Percentiles rank a stretch among this genome's conserved stretches.
These are phyloP conservation scores for Tetragnatha versicolor DNA, from an alignment of 1,140 invertebrate species.

Conservation along the genomic window DNA sequence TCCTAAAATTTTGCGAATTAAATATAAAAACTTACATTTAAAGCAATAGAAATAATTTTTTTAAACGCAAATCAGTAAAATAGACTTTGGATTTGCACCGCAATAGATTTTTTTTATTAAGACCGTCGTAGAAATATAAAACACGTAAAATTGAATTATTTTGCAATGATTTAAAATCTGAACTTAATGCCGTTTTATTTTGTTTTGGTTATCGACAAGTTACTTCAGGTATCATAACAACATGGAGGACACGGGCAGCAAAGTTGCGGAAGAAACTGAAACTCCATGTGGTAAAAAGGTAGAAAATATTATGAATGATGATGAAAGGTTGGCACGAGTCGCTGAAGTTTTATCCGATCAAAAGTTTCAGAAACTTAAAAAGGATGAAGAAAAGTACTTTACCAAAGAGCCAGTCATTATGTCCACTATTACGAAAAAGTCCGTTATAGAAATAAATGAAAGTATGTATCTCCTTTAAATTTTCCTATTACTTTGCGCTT, in stretches of 20 bases:
- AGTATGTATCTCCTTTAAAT: no score
- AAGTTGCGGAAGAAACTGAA: not conserved
- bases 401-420: not conserved
- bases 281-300: conserved; percentile 8
- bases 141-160: no score
- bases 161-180: no score
- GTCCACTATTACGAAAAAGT: no score
- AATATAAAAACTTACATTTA: no score
- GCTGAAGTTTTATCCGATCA: conserved; percentile 31
- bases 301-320: conserved; percentile 38
- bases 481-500: no score
- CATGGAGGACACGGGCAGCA: conserved; percentile 21
- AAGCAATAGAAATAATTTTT: no score
- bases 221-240: conserved; percentile 7
- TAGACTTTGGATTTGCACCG: no score
- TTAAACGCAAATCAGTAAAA: no score
- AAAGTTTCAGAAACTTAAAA: not conserved
- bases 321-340: conserved; percentile 24
- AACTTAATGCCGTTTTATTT: not conserved
- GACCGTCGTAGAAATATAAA: no score
- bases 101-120: no score
- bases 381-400: not conserved
- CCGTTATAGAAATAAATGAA: not conserved
- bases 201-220: not conserved
- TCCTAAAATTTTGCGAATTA: no score